Evolutionary conservation across 2,797 vertebrate genomes (phyloP), one percentile per base, ranked within the genome.

Genomic region (Anniella stebbinsi): DNA sequence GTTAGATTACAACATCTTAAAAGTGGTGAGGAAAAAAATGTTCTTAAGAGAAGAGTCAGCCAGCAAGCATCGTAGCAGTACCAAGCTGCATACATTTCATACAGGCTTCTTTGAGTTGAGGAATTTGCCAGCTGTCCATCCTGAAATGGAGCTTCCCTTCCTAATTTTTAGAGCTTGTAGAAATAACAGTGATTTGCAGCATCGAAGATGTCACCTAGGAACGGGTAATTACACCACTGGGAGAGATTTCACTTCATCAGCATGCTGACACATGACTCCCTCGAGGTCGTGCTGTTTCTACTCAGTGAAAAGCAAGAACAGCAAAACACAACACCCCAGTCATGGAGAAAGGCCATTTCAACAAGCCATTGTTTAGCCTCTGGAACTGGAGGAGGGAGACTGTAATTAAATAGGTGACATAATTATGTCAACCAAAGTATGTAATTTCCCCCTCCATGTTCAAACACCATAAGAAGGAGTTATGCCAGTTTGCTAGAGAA

Each of bases 131-230:
- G 8, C 54, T 63, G 28, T 33, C 80, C 57, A 63, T n/a, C 69
- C 38, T 7, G 45, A 87, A 69, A 70, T 41, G 25, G 28, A 41
- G 51, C 72, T 63, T 36, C 41, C 72, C 10, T 88, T 33, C 72
- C 9, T 89, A 38, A 36, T 76, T 89, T 66, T 84, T 45, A 76
- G 11, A 66, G 38, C 70, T 51, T 84, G 60, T 51, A 76, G 57
- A 73, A 82, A 83, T 36, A 63, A 82, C 23, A 25, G 41, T 51
- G 70, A 89, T 84, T 89, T 84, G 57, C 60, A 54, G 70, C 41
- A 36, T 3, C 8, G 10, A 45, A 33, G 60, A 6, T 13, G 57
- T 51, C 41, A 7, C 87, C 41, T 88, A 83, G 70, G 80, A 66
- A 75, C 57, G 7, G 54, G 70, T 75, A 88, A 83, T 88, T 72